Percentiles rank a stretch among this genome's conserved stretches.
phyloP scores from a whole-genome alignment of 2,797 vertebrate species.

The Valencia hispanica region DNA sequence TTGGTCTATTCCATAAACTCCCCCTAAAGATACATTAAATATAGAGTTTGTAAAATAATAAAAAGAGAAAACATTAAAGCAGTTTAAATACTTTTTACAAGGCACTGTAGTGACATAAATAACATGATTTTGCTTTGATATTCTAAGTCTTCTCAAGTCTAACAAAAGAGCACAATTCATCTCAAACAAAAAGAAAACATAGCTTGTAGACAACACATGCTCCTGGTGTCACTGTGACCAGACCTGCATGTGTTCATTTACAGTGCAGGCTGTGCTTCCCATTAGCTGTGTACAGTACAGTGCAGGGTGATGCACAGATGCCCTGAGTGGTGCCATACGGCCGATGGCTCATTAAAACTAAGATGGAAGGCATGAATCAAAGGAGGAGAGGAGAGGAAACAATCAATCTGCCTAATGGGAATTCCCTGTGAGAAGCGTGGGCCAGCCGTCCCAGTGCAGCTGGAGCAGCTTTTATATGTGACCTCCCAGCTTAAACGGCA shows the following conservation, averaged over 20 bases:
- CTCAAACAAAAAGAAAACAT: conserved; percentile 10
- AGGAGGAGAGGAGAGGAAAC: conserved; percentile 82
- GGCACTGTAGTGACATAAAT: conserved; percentile 45
- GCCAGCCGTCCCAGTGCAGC: conserved; percentile 77
- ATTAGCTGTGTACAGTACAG: conserved; percentile 69
- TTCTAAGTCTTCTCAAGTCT: not conserved
- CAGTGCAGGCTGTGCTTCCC: conserved; percentile 56
- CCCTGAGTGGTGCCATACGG: conserved; percentile 81
- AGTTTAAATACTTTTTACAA: not conserved
- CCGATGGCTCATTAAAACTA: conserved; percentile 83
- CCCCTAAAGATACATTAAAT: not conserved
- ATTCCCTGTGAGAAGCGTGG: conserved; percentile 79
- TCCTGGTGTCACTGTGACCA: conserved; percentile 28
- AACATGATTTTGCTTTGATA: conserved; percentile 55
- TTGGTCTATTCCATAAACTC: not conserved
- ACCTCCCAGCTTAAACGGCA: conserved; percentile 76
- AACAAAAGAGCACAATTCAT: not conserved
- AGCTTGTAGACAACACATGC: conserved; percentile 25
- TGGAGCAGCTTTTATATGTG: conserved; percentile 75
- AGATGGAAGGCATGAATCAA: conserved; percentile 86
- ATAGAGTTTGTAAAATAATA: not conserved
- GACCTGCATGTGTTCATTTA: conserved; percentile 41
- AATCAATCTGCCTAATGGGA: conserved; percentile 86
- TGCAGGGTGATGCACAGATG: conserved; percentile 78
- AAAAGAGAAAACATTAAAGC: not conserved